Evolutionary conservation across 2,797 vertebrate genomes (phyloP).

Genomic region (Sebastes trivittatus): DNA sequence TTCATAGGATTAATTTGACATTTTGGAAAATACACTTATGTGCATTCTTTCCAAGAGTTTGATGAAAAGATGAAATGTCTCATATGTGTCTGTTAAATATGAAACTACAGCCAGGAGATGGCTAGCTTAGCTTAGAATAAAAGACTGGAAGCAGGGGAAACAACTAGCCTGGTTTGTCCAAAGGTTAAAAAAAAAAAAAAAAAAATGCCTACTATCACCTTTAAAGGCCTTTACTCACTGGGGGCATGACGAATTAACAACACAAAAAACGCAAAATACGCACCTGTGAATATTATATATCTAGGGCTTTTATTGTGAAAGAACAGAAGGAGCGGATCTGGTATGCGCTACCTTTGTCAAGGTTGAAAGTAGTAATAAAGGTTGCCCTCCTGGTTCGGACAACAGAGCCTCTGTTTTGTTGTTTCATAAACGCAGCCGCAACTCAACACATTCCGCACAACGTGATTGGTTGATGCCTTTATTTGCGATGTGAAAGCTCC

Average conservation of each 20-base stretch:
- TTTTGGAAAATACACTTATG: background rate
- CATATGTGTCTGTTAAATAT: background rate
- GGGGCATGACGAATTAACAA: too few relatives aligned
- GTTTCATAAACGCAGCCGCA: too few relatives aligned
- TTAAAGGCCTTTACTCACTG: background rate
- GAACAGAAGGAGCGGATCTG: background rate
- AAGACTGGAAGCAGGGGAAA: background rate
- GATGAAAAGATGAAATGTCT: background rate
- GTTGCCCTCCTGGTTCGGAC: too few relatives aligned
- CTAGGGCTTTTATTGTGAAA: background rate
- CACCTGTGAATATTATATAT: too few relatives aligned
- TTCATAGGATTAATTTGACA: background rate
- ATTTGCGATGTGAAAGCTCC: too few relatives aligned
- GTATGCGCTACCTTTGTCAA: too few relatives aligned
- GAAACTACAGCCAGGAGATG: background rate
- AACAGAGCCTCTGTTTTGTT: too few relatives aligned
- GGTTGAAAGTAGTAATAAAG: too few relatives aligned
- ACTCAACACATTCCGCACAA: too few relatives aligned
- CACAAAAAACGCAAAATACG: too few relatives aligned
- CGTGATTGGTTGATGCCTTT: too few relatives aligned
- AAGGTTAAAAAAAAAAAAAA: background rate
- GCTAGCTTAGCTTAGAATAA: background rate
- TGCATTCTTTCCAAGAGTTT: background rate
- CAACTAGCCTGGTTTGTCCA: background rate
- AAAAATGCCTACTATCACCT: background rate